A percentile compares a stretch with the other conserved stretches of the same genome.
These are phyloP conservation scores for Drosophila cracens DNA, from an alignment of 2,888 invertebrate genomes.

Conservation along the genomic window DNA sequence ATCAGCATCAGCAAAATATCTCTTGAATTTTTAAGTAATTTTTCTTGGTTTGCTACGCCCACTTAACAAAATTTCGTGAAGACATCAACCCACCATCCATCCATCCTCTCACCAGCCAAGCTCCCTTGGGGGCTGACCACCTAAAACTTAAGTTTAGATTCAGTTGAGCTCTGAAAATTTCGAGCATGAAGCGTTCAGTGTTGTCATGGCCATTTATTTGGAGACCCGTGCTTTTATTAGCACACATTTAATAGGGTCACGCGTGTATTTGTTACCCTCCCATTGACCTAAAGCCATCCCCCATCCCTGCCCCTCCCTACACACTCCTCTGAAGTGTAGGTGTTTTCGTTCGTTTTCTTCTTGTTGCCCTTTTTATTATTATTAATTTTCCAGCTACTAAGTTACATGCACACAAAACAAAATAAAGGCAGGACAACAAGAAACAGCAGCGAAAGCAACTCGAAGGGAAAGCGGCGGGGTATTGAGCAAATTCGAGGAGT, in stretches of 20 bases:
- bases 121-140: not conserved
- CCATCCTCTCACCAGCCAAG: not conserved
- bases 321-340: conserved; percentile 43
- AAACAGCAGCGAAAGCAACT: conserved; percentile 41
- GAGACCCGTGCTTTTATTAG: conserved; percentile 77
- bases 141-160: conserved; percentile 28
- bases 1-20: conserved; percentile 45
- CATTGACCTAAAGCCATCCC: conserved; percentile 22
- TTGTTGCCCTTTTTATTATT: conserved; percentile 72
- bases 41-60: conserved; percentile 48
- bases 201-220: conserved; percentile 70
- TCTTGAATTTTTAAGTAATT: conserved; percentile 79
- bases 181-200: conserved; percentile 40
- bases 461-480: not conserved
- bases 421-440: conserved; percentile 73
- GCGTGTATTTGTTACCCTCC: conserved; percentile 71
- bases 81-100: not conserved
- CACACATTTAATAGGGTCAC: conserved; percentile 81
- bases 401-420: conserved; percentile 77
- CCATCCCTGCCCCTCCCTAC: no score
- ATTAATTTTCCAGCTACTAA: conserved; percentile 77
- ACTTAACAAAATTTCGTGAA: conserved; percentile 33
- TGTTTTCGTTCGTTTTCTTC: conserved; percentile 60
- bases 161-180: conserved; percentile 27
- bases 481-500: conserved; percentile 6